Evolutionary conservation across 1,140 invertebrate species (phyloP), one percentile per base, ranked within the genome.

Genomic region (Conus betulinus): DNA sequence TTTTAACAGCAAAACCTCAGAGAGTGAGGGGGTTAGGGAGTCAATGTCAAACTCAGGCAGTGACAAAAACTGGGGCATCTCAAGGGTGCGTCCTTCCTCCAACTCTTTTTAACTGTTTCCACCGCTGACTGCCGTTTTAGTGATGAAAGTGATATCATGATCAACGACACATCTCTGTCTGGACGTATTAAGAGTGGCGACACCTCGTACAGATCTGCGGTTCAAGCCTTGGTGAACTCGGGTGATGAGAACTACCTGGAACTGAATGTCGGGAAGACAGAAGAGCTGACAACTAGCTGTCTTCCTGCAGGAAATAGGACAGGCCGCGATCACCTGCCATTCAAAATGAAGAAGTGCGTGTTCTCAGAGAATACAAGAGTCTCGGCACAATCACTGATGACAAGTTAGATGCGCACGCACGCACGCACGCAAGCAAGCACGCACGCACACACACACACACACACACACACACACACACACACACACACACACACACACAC

Each of bases 91-190:
- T n/a, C n/a, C n/a, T n/a, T n/a, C n/a, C n/a, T n/a, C n/a, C n/a
- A n/a, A n/a, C n/a, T n/a, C n/a, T n/a, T n/a, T n/a, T n/a, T n/a
- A n/a, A n/a, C n/a, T n/a, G n/a, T n/a, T n/a, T n/a, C n/a, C n/a
- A n/a, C n/a, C n/a, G n/a, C n/a, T n/a, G n/a, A n/a, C n/a, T n/a
- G n/a, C n/a, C n/a, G n/a, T n/a, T n/a, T n/a, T n/a, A n/a, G n/a
- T n/a, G n/a, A n/a, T n/a, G n/a, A 10, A 6, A 6, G 71, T 5
- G 25, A 74, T n/a, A 6, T 74, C 15, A 10, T 74, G 10, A 23
- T 74, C 71, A 74, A 74, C 71, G 71, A 74, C 71, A 15, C 71
- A n/a, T 74, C 71, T n/a, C n/a, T n/a, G n/a, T n/a, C n/a, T n/a
- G n/a, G n/a, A n/a, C n/a, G n/a, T n/a, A n/a, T n/a, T n/a, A n/a